Base-by-base conservation (phyloP, 2,113 vertebrate genomes). In the Oryctolagus cuniculus region DNA sequence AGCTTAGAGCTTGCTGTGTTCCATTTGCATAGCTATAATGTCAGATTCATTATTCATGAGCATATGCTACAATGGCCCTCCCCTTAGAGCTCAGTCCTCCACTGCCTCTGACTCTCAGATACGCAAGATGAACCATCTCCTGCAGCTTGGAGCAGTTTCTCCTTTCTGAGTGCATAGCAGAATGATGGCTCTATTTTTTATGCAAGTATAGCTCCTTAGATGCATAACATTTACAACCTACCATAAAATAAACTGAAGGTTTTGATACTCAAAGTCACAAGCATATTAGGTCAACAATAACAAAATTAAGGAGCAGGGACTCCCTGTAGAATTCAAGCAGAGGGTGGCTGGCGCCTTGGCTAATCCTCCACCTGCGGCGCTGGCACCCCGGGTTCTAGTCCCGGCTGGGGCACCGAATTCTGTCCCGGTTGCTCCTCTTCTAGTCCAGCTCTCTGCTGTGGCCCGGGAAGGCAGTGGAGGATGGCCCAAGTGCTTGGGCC, bases 21-120 rank as follows among this genome's bases (percentile, higher is more conserved):
- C 17, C 81, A 96, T 98, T 97, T 98, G 97, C 96, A 97, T 92
- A 89, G 72, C 75, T 88, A 66, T 97, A 87, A 86, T 95, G 90
- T 97, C 97, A 96, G 97, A 96, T 98, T 96, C 97, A 97, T 98
- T 97, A 98, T 98, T 98, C 98, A 97, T 93, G 95, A 98, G 97
- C 97, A 97, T 79, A 95, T 97, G 86, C 95, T 83, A 90, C 81
- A 21, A 93, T 96, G 97, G 93, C 88, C 96, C 95, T 95, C 27
- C 22, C 92, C 95, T 97, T 91, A 84, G 7, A 67, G 91, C 75
- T 19, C 86, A n/a, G 81, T 58, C 90, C 10, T 82, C 82, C 24
- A 34, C 75, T 3, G 91, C 95, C 87, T 70, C 90, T 94, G n/a
- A 97, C 72, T 96, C 87, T 95, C 83, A 6, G 87, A 66, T 87